phyloP scores from a whole-genome alignment of 92 coral and sea anemone species.

The Isaurus tuberculatus region DNA sequence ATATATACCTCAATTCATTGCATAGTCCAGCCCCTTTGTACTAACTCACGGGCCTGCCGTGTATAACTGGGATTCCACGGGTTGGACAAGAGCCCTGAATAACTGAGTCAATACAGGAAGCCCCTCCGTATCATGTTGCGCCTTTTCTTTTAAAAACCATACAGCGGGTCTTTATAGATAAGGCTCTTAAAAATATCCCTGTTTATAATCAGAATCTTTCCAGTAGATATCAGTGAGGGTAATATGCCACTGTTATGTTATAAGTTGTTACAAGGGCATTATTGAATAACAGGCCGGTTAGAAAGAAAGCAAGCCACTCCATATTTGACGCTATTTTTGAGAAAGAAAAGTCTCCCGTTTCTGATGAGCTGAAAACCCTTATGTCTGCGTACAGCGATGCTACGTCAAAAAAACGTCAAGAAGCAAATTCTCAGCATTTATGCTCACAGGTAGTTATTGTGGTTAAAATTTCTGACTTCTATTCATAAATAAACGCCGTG shows the following conservation, averaged over 20 bases:
- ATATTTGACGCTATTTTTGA: constrained; percentile 14
- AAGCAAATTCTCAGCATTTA: constrained; percentile 47
- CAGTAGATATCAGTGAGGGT: neutral
- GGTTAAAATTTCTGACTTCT: neutral
- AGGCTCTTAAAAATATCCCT: neutral
- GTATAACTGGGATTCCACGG: neutral
- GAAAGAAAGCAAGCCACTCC: too few relatives aligned
- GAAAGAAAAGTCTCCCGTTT: neutral
- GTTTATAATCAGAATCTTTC: neutral
- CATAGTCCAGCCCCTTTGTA: neutral
- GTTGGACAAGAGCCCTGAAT: neutral
- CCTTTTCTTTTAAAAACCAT: neutral
- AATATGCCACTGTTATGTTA: too few relatives aligned
- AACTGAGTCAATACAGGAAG: neutral
- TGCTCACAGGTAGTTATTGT: constrained; percentile 17
- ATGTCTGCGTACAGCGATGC: constrained; percentile 49
- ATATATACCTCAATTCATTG: neutral
- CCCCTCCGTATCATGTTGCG: neutral
- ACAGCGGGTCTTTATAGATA: neutral
- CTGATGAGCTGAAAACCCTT: constrained; percentile 31
- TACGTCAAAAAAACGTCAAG: constrained; percentile 29
- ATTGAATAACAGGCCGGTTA: too few relatives aligned
- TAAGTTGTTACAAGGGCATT: too few relatives aligned
- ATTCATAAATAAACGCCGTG: too few relatives aligned
- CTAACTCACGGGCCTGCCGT: constrained; percentile 21